Conservation (phyloP, 2,113 vertebrate species). For the Casuarius casuarius region DNA sequence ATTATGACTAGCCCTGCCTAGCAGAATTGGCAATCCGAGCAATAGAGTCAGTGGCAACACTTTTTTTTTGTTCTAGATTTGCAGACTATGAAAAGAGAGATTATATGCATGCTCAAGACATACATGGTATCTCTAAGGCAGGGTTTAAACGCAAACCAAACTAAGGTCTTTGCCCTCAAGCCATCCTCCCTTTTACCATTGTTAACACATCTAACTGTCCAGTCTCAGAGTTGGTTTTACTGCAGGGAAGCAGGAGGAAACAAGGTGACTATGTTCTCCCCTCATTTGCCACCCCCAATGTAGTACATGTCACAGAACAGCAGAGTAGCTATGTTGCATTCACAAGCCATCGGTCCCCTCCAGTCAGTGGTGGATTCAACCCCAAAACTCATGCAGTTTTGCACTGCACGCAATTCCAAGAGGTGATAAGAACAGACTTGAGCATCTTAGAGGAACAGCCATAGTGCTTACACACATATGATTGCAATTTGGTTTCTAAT, state of each 20-base stretch:
- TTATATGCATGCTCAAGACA: not conserved
- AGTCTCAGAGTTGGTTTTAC: not conserved
- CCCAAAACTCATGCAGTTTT: not conserved
- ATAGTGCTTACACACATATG: not conserved
- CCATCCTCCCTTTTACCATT: not conserved
- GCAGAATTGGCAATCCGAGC: not conserved
- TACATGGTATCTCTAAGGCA: accelerated
- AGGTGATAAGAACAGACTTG: not conserved
- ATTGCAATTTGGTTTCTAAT: not conserved
- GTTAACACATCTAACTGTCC: not conserved
- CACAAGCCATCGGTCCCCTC: not conserved
- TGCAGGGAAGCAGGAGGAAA: not conserved
- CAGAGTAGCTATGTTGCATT: not conserved
- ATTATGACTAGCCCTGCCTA: not conserved
- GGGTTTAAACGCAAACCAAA: not conserved
- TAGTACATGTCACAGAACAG: not conserved
- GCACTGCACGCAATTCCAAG: not conserved
- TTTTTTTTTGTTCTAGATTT: not conserved
- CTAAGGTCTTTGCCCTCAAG: not conserved
- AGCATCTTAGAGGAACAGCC: not conserved
- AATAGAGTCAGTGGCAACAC: accelerated
- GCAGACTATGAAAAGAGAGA: not conserved
- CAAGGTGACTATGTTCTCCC: not conserved
- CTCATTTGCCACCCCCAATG: accelerated
- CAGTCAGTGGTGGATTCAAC: not conserved